These are phyloP conservation scores for Cosmia trapezina DNA, from an alignment of 2,888 invertebrate species.

Conservation along the genomic window DNA sequence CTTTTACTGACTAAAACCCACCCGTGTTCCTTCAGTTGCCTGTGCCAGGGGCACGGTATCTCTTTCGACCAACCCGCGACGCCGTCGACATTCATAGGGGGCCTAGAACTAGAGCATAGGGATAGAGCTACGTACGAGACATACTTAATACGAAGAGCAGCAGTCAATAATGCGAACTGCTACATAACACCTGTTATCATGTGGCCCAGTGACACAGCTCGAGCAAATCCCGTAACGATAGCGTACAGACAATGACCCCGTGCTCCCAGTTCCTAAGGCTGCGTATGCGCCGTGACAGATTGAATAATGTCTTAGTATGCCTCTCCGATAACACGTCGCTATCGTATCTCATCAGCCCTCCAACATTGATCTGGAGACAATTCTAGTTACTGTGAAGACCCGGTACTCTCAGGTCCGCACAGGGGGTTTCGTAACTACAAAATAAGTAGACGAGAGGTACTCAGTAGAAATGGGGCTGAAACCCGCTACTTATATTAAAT, in stretches of 20 bases:
- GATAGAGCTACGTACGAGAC: no score
- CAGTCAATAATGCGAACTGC: conserved; percentile 11
- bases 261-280: conserved; percentile 45
- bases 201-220: conserved; percentile 58
- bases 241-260: conserved; percentile 46
- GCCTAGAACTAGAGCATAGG: neutral
- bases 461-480: no score
- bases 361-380: conserved; percentile 6
- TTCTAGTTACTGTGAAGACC: no score
- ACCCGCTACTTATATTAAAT: no score
- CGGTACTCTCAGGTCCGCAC: no score
- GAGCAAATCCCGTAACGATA: conserved; percentile 51
- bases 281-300: conserved; percentile 30
- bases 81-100: no score
- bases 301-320: conserved; percentile 49
- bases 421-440: no score
- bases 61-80: no score
- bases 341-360: conserved; percentile 2
- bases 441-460: no score
- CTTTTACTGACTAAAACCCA: no score
- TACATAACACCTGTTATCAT: conserved; percentile 11
- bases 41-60: no score
- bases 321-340: conserved; percentile 5
- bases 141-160: neutral
- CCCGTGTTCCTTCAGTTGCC: no score